Base-by-base conservation (phyloP, 2,797 vertebrate species). In the Eulemur rubriventer region DNA sequence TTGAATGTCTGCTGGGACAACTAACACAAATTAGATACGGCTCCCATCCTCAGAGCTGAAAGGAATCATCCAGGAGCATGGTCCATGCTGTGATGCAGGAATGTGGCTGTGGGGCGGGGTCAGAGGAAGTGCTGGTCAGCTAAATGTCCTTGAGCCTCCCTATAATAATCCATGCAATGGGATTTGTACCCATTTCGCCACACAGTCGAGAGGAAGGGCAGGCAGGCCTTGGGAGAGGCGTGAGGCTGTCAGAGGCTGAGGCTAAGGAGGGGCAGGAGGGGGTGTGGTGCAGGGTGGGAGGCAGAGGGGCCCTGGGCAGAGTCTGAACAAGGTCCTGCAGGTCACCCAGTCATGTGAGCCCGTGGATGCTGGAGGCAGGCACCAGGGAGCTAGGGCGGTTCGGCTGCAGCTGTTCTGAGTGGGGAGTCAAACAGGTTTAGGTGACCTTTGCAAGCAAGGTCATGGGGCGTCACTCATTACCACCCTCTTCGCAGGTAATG, bases 341-440 rank as follows among this genome's bases (percentile, higher is more conserved):
- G 63, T 43, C 43, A 24, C 30, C 59, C 48, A 28, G 7, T 48
- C 5, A 0, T 69, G 38, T 33, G 48, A 61, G n/a, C 52, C 28
- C 26, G 9, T 0, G 4, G 59, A 57, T 28, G 55, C 89, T 48
- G 48, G 41, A 48, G 61, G 30, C 55, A 48, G 72, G n/a, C 41
- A 9, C 61, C 3, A 6, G 13, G 43, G 22, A 75, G 78, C 26
- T 35, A 46, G 93, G 95, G 30, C 35, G 22, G 94, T 22, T 48
- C 57, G 20, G 75, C 18, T 14, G 46, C 16, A 41, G 61, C 52
- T 67, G 0, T 55, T 26, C 67, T 72, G 88, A 80, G 50, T 9
- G 33, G 76, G 91, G 86, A 95, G 85, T 69, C 67, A 91, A 97
- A 97, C 96, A 96, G 97, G 96, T 95, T 94, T 94, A 75, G 91